Evolutionary conservation across 1,140 invertebrate species (phyloP), one percentile per base, ranked within the genome.

Genomic region (Cydia strobilella): DNA sequence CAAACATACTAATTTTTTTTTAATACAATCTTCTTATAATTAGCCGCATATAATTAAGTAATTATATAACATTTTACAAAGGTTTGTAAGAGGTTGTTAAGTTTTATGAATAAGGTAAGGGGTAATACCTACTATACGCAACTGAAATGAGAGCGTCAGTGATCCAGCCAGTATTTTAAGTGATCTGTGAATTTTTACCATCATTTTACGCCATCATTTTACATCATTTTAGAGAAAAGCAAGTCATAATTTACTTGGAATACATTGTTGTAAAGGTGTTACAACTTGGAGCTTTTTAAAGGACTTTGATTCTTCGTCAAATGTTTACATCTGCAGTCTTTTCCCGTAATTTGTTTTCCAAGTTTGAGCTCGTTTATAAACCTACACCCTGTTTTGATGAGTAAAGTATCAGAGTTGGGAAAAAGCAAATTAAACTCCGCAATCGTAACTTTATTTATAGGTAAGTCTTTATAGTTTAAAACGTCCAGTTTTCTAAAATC

Each of bases 171-270:
- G 9, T 2, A 59, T n/a, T n/a, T n/a, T 20, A 23, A 23, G 54
- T 23, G 9, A n/a, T 59, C 54, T 59, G 20, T 59, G 54, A 20
- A 59, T 23, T 59, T 9, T 69, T 39, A 69, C 15, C 35, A 35
- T 39, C 65, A 18, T 31, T 39, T n/a, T n/a, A n/a, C n/a, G 39
- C 13, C 31, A 35, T 39, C 65, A 20, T 39, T 39, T 39, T 10
- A 69, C 65, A n/a, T n/a, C n/a, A n/a, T n/a, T n/a, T n/a, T n/a
- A n/a, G n/a, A n/a, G n/a, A 73, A 27, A 74, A 74, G 10, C 13
- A 59, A 74, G 7, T 74, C 6, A 74, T 74, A 74, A 62, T 74
- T 74, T 62, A 73, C 72, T 51, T 25, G 72, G 20, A 48, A 48
- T 12, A 73, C 42, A 45, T 48, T 73, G 54, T 73, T 51, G 42